Conservation (phyloP, 2,113 vertebrate species). For the Puffinus mauretanicus region DNA sequence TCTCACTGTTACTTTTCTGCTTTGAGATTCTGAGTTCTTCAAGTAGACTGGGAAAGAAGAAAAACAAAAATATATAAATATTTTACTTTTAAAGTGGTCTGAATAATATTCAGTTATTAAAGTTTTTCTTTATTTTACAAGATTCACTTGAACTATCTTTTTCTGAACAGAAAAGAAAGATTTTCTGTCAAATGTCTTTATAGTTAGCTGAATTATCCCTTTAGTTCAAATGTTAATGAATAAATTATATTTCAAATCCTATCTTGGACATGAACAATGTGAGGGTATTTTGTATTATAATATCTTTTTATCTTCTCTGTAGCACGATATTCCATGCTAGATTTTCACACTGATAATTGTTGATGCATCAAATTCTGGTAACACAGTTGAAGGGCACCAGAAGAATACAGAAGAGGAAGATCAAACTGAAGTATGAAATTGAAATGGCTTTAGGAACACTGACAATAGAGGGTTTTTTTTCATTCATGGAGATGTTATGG, state of each 20-base stretch:
- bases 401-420: background rate
- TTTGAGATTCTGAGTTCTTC: background rate
- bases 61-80: background rate
- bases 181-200: background rate
- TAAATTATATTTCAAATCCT: background rate
- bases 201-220: background rate
- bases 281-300: background rate
- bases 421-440: conserved; percentile 2
- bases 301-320: background rate
- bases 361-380: background rate
- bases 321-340: background rate
- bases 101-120: background rate
- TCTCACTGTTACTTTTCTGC: background rate
- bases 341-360: background rate
- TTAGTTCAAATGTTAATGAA: background rate
- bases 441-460: background rate
- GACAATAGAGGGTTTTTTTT: background rate
- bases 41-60: background rate
- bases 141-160: background rate
- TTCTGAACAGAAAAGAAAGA: background rate
- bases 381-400: background rate
- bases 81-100: background rate
- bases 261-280: background rate
- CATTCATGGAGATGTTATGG: background rate
- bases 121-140: background rate